Percentiles rank a stretch among this genome's conserved stretches.
Conservation (phyloP, 37 sponge, comb jelly and placozoan genomes). For the Oscarella lobularis region DNA sequence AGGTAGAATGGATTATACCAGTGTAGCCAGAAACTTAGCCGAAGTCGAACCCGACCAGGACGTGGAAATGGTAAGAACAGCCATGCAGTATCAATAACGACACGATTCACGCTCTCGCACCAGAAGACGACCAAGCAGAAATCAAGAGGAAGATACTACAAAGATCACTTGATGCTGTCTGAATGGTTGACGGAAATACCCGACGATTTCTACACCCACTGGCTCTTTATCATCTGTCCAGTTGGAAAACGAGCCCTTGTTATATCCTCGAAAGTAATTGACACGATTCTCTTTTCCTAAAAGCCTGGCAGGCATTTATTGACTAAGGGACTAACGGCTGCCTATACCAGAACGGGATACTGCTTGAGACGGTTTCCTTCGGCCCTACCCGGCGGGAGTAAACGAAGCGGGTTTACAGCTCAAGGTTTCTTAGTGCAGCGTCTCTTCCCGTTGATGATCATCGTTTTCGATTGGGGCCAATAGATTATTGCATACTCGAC, state of each 20-base stretch:
- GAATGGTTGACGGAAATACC: slow-evolving; percentile 93
- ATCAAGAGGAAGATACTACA: slow-evolving; percentile 41
- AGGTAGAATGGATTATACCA: neutral
- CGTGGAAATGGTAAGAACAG: too few species aligned
- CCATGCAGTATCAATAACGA: too few species aligned
- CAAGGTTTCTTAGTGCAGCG: neutral
- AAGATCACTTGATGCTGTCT: slow-evolving; percentile 86
- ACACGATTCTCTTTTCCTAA: too few species aligned
- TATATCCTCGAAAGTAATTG: slow-evolving; percentile 33
- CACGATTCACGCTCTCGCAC: too few species aligned
- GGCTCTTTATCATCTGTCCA: slow-evolving; percentile 73
- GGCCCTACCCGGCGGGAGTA: slow-evolving; percentile 75
- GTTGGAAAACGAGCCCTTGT: slow-evolving; percentile 74
- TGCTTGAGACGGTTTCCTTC: slow-evolving; percentile 66
- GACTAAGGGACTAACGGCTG: slow-evolving; percentile 41
- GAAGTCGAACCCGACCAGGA: neutral
- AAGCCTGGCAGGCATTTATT: too few species aligned
- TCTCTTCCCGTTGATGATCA: neutral
- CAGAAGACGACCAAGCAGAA: too few species aligned
- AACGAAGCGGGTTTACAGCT: neutral
- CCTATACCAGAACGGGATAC: slow-evolving; percentile 62
- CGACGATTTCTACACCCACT: slow-evolving; percentile 50
- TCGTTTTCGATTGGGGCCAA: neutral
- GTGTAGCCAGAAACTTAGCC: neutral
- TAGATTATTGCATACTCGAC: slow-evolving; percentile 66